A percentile compares a stretch with the other conserved stretches of the same genome.
Evolutionary conservation across 2,113 vertebrate genomes (phyloP).

Genomic region (Platycercus adscitus): DNA sequence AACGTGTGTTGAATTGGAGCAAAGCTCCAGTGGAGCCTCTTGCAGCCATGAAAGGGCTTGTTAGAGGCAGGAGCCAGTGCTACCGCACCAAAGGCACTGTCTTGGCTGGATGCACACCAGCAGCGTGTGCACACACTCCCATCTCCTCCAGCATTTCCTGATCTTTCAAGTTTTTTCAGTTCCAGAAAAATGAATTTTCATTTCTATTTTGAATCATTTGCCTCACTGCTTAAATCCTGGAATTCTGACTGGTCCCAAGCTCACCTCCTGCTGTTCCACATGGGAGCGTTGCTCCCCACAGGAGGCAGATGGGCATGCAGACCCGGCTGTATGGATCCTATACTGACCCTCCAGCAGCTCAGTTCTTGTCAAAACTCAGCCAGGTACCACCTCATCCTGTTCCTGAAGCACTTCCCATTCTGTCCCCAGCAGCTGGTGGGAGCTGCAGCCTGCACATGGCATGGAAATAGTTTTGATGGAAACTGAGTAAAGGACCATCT

Average conservation of each 20-base stretch:
- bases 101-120: not conserved
- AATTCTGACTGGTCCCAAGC: not conserved
- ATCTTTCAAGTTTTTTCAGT: not conserved
- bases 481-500: not conserved
- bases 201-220: not conserved
- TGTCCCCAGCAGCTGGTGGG: not conserved
- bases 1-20: not conserved
- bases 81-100: not conserved
- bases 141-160: not conserved
- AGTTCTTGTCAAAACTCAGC: not conserved
- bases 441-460: not conserved
- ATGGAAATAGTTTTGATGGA: not conserved
- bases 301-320: not conserved
- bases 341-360: not conserved
- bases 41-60: not conserved
- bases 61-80: not conserved
- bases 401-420: not conserved
- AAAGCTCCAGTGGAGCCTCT: not conserved
- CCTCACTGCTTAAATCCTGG: not conserved
- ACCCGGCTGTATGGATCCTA: accelerated
- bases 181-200: not conserved
- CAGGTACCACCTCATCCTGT: not conserved
- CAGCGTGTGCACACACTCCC: accelerated
- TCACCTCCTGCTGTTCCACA: accelerated
- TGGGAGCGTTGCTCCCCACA: not conserved